Evolutionary conservation across 2,888 invertebrate species (phyloP), one percentile per base, ranked within the genome.

Genomic region (Sisyra nigra): DNA sequence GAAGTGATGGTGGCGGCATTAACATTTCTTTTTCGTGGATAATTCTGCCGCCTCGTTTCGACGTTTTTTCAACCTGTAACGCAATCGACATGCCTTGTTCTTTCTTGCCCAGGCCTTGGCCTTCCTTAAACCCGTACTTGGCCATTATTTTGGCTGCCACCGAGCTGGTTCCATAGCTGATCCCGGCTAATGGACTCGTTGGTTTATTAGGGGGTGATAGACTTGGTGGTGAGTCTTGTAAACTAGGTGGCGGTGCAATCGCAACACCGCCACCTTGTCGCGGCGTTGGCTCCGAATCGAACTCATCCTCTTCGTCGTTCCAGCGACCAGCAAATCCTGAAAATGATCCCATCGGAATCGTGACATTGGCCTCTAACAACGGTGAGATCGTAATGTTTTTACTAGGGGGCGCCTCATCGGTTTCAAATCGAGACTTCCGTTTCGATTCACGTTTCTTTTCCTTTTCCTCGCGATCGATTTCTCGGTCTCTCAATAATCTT

Each of bases 131-230:
- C 4, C 98, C 98, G 70, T 96, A 96, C 67, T 91, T 94, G 0
- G 96, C 94, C 98, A 98, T 98, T 54, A 98, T 98, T 67, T 94
- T 93, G 0, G 96, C 94, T 30, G 97, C 98, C 8, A 97, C 83
- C 3, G 92, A 88, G 48, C 80, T 79, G 15, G 82, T 78, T 14
- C 80, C 76, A 55, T 78, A 78, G 9, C 71, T 66, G 31, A 43
- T 43, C 30, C 69, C 68, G 30, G 66, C 56, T 6, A 68, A 61
- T 50, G 68, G 65, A 2, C 71, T 57, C 48, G 46, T 33, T 51
- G 52, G 2, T 2, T 70, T 66, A 1, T 68, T 57, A 1, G 67
- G 55, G 3, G 67, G 60, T 38, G 71, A 63, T 14, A 35, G 56
- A 14, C 62, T 57, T 11, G 57, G 49, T 7, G 65, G 61, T n/a